Conservation (phyloP, 1,140 invertebrate species). For the Drosophila triauraria region DNA sequence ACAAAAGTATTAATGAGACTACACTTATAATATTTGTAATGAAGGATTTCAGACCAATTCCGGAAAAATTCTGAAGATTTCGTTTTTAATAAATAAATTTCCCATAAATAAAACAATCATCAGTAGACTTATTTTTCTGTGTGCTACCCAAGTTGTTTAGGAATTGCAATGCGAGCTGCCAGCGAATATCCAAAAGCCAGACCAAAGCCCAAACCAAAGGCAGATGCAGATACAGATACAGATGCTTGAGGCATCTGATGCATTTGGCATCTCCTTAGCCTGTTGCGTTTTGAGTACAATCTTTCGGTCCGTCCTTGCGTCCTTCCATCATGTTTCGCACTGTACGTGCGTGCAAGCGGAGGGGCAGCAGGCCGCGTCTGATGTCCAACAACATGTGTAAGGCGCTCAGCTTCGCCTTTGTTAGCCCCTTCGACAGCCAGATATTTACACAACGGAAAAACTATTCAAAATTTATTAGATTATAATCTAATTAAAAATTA, state of each 20-base stretch:
- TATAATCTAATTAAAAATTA: neutral
- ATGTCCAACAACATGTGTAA: slow-evolving; percentile 60
- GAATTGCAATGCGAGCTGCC: slow-evolving; percentile 23
- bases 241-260: slow-evolving; percentile 48
- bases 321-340: slow-evolving; percentile 18
- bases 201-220: slow-evolving; percentile 27
- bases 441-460: slow-evolving; percentile 11
- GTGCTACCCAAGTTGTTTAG: slow-evolving; percentile 27
- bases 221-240: slow-evolving; percentile 17
- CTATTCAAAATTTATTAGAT: too few relatives aligned
- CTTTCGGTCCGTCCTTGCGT: neutral
- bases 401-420: slow-evolving; percentile 1
- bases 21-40: too few relatives aligned
- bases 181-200: slow-evolving; percentile 46
- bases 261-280: slow-evolving; percentile 41
- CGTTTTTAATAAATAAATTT: too few relatives aligned
- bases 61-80: too few relatives aligned
- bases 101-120: too few relatives aligned
- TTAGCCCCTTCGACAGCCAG: neutral
- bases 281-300: slow-evolving; percentile 54
- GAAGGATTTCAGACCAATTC: too few relatives aligned
- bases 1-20: too few relatives aligned
- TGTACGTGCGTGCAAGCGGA: slow-evolving; percentile 7
- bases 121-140: neutral
- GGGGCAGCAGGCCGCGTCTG: slow-evolving; percentile 13